Base-by-base conservation (phyloP, 2,113 vertebrate genomes). In the Microcebus ravelobensis region DNA sequence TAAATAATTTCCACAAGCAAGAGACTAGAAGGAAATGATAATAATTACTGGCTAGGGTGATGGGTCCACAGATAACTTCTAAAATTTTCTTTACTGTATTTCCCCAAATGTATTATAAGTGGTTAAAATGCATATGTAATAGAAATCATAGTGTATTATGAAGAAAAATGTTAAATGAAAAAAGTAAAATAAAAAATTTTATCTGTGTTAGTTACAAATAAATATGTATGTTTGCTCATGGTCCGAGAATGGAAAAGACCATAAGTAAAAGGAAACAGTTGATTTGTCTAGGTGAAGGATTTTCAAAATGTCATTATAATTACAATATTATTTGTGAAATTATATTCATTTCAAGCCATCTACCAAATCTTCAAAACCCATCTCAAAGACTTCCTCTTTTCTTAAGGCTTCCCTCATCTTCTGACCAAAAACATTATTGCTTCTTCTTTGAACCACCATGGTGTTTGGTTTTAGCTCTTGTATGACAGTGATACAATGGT, bases 201-300 rank as follows among this genome's bases (percentile, higher is more conserved):
- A 45, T 61, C 45, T 92, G 42, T 76, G 8, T 94, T 92, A 83
- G 29, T 48, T 93, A 84, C 80, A 71, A 90, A 70, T 81, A 87
- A 55, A 68, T 48, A n/a, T 61, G 15, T 55, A 57, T 18, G 42
- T 23, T 89, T 90, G 21, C 6, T 95, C 18, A 65, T 45, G 20
- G 18, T 36, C 70, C 63, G 85, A 92, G 23, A 81, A 92, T 84
- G 76, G n/a, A 68, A 90, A 92, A 39, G 14, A 63, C 14, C 3
- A 13, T 34, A 25, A 10, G 29, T 81, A 81, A 88, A 77, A 74
- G 12, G 23, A 94, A 95, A 86, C n/a, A 50, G 25, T 61, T 55
- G 45, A 67, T 63, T 85, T 83, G 15, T 59, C 87, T 80, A 13
- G 1, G 3, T 65, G 36, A 36, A 73, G 31, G 27, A 50, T 88